These are phyloP conservation scores for Lepisosteus oculatus DNA, from an alignment of 2,113 vertebrate species.

Conservation along the genomic window DNA sequence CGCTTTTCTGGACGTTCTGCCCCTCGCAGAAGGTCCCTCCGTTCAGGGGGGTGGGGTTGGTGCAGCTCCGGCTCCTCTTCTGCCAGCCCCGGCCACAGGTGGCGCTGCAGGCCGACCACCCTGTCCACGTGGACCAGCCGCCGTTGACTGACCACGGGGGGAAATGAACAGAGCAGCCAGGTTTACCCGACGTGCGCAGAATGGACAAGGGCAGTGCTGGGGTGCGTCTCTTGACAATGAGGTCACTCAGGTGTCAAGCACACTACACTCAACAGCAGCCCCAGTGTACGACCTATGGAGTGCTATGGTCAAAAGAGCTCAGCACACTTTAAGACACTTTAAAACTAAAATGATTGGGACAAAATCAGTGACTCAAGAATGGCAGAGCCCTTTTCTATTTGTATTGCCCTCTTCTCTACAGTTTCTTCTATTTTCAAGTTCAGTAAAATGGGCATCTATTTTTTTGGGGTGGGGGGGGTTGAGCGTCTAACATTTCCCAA, in stretches of 20 bases:
- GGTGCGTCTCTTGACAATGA: background rate
- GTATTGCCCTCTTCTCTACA: too few species aligned
- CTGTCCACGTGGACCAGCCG: conserved; percentile 97
- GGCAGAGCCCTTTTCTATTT: too few species aligned
- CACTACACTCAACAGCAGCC: background rate
- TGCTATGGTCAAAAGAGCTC: background rate
- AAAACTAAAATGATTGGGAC: too few species aligned
- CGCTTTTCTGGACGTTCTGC: conserved; percentile 97
- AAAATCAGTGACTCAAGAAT: too few species aligned
- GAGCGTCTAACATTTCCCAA: too few species aligned
- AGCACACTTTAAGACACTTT: too few species aligned
- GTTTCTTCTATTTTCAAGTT: too few species aligned
- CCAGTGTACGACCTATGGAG: background rate
- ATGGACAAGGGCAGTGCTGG: conserved; percentile 25
- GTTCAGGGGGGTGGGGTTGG: conserved; percentile 97
- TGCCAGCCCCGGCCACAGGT: conserved; percentile 97
- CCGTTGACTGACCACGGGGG: conserved; percentile 80
- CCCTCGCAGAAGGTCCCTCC: conserved; percentile 96
- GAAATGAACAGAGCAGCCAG: conserved; percentile 69
- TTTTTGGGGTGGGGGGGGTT: too few species aligned
- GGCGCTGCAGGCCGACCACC: conserved; percentile 95
- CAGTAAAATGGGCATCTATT: too few species aligned
- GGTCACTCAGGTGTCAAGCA: background rate
- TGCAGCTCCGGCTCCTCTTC: conserved; percentile 97
- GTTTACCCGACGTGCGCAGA: conserved; percentile 69